Percentiles rank a stretch among this genome's conserved stretches.
Evolutionary conservation across 2,888 invertebrate species (phyloP).

Genomic region (Corbicula japonica): DNA sequence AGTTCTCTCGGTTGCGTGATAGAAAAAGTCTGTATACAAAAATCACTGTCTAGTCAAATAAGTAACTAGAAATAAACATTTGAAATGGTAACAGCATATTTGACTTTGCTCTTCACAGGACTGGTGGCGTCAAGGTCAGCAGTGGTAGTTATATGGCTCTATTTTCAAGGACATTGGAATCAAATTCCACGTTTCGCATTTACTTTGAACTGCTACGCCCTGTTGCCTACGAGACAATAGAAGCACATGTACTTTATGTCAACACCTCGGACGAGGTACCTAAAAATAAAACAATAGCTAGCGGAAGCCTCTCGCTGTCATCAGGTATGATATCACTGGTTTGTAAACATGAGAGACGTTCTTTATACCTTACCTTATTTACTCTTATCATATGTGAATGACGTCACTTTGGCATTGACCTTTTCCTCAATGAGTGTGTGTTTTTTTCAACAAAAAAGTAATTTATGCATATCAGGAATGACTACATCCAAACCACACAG

Average conservation of each 20-base stretch:
- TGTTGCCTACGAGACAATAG: conserved; percentile 23
- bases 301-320: conserved; percentile 16
- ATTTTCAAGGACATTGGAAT: no score
- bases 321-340: conserved; percentile 10
- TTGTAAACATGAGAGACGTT: neutral
- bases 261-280: neutral
- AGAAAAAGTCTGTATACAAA: no score
- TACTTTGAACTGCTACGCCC: conserved; percentile 23
- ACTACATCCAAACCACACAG: no score
- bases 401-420: neutral
- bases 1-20: no score
- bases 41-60: no score
- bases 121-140: no score
- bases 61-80: no score
- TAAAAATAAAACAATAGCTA: conserved; percentile 9
- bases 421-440: neutral
- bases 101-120: no score
- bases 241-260: neutral
- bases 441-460: neutral
- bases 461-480: neutral
- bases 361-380: neutral
- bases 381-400: neutral
- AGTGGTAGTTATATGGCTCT: no score
- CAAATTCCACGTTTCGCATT: no score
- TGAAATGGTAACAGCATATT: no score